Conservation (phyloP, 2,888 invertebrate species). For the Epinotia nisella region DNA sequence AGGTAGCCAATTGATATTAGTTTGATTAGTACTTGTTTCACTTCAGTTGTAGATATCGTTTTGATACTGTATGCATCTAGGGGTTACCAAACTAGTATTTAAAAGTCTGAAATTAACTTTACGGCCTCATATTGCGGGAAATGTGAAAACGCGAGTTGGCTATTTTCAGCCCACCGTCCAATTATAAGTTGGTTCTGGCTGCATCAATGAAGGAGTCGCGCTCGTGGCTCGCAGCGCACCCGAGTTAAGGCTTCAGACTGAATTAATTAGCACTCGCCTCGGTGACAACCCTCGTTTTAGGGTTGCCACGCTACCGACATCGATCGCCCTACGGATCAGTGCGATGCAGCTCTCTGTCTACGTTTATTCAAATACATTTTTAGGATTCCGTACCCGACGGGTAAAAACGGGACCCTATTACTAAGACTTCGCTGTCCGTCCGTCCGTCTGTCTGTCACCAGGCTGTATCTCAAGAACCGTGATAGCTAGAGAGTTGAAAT, state of each 20-base stretch:
- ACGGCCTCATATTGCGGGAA: background rate
- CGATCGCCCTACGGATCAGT: slow-evolving; percentile 7
- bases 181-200: slow-evolving; percentile 31
- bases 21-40: too few species aligned
- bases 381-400: too few species aligned
- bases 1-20: too few species aligned
- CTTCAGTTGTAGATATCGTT: too few species aligned
- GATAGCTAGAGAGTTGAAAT: too few species aligned
- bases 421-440: too few species aligned
- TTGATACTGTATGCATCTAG: too few species aligned
- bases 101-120: background rate
- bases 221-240: slow-evolving; percentile 44
- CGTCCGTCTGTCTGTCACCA: too few species aligned
- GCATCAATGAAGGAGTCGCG: slow-evolving; percentile 4
- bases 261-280: slow-evolving; percentile 73
- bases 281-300: slow-evolving; percentile 50
- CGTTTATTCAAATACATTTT: too few species aligned
- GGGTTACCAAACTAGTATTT: too few species aligned
- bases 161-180: slow-evolving; percentile 18
- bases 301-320: slow-evolving; percentile 15
- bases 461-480: too few species aligned
- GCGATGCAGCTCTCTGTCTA: background rate
- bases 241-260: slow-evolving; percentile 77
- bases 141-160: background rate
- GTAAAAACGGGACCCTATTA: too few species aligned